These are phyloP conservation scores for Microcebus ravelobensis DNA, from an alignment of 2,113 vertebrate genomes.

Conservation along the genomic window DNA sequence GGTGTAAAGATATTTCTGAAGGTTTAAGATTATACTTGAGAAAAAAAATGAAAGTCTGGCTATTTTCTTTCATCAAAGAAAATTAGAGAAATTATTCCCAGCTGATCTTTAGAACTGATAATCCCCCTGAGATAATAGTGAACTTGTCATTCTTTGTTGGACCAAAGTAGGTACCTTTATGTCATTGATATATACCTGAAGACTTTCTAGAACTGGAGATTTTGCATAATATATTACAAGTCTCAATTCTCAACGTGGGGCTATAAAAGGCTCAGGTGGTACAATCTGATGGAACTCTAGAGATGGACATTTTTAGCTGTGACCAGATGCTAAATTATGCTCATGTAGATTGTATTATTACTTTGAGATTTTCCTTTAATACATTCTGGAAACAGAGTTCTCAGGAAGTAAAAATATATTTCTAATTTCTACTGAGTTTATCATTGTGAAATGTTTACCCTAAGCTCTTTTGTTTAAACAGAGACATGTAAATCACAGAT, in stretches of 20 bases:
- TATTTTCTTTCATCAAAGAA: neutral
- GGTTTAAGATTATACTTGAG: neutral
- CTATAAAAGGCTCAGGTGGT: neutral
- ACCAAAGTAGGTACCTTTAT: neutral
- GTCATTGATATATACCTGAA: too few relatives aligned
- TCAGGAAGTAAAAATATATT: neutral
- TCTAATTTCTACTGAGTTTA: neutral
- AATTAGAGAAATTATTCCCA: slow-evolving; percentile 7
- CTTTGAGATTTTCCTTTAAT: neutral
- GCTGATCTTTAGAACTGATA: neutral
- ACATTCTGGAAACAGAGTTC: neutral
- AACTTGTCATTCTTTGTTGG: neutral
- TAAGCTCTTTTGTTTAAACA: slow-evolving; percentile 13
- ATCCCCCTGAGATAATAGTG: neutral
- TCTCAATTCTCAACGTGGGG: neutral
- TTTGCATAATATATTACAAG: neutral
- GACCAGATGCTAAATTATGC: neutral
- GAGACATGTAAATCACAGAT: neutral
- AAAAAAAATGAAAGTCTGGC: neutral
- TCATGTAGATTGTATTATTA: neutral
- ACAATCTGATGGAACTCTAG: neutral
- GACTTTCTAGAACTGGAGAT: neutral
- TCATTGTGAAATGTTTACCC: neutral
- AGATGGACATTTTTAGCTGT: neutral
- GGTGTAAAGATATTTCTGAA: neutral